Conservation (phyloP, 2,888 invertebrate species). For the Pammene aurita region DNA sequence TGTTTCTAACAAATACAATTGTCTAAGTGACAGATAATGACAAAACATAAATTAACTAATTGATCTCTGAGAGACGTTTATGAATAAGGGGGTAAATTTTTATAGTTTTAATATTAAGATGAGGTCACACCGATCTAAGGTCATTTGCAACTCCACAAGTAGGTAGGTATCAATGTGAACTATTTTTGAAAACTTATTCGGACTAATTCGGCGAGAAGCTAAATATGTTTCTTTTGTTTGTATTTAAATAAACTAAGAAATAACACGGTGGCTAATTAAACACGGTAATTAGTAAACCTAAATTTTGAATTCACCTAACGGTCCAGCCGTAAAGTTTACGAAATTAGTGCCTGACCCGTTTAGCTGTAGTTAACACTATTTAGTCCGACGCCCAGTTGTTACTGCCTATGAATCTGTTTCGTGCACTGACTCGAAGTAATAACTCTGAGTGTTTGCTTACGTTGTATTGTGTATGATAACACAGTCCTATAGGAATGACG, state of each 20-base stretch:
- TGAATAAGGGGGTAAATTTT: too few species aligned
- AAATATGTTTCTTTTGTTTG: background rate
- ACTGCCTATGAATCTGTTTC: constrained; percentile 31
- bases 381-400: constrained; percentile 30
- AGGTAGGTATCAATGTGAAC: too few species aligned
- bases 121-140: too few species aligned
- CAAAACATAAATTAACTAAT: too few species aligned
- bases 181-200: too few species aligned
- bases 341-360: constrained; percentile 40
- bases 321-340: constrained; percentile 32
- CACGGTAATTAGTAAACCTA: constrained; percentile 15
- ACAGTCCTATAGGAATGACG: background rate
- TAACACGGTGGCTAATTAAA: background rate
- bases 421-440: constrained; percentile 13
- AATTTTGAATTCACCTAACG: constrained; percentile 19
- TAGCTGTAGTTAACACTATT: constrained; percentile 37
- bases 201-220: too few species aligned
- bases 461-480: background rate
- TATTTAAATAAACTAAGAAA: background rate
- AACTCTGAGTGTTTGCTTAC: constrained; percentile 28
- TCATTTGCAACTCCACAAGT: too few species aligned
- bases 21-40: too few species aligned
- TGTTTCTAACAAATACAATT: too few species aligned
- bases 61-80: too few species aligned
- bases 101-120: too few species aligned